A percentile compares a stretch with the other conserved stretches of the same genome.
phyloP scores from a whole-genome alignment of 2,888 invertebrate genomes.

The Hirtodrosophila duncani region DNA sequence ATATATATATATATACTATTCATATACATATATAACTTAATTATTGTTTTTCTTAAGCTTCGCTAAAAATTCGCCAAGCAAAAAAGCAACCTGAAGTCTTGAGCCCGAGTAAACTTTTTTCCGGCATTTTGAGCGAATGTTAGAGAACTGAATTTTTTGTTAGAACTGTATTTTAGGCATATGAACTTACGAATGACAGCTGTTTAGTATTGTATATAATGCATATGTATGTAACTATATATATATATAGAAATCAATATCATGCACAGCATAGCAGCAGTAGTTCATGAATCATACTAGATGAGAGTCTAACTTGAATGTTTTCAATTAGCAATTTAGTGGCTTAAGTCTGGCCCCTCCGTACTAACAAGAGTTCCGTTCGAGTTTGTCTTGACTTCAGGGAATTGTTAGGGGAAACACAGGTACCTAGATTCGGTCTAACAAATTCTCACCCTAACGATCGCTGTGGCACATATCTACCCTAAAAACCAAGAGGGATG shows the following conservation, averaged over 20 bases:
- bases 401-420: no score
- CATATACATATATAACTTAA: background rate
- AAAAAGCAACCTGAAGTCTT: slow-evolving; percentile 15
- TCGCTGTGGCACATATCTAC: no score
- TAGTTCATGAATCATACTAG: no score
- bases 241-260: slow-evolving; percentile 2
- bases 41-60: slow-evolving; percentile 37
- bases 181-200: slow-evolving; percentile 12
- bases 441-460: no score
- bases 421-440: no score
- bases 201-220: slow-evolving; percentile 6
- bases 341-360: no score
- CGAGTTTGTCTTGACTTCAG: no score
- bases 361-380: no score
- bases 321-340: no score
- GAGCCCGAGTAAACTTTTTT: slow-evolving; percentile 3
- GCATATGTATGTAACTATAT: background rate
- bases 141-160: slow-evolving; percentile 7
- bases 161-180: slow-evolving; percentile 7
- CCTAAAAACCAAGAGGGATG: no score
- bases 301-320: no score
- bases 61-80: background rate
- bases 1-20: slow-evolving; percentile 11
- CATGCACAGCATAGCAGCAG: slow-evolving; percentile 33
- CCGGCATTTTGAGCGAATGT: slow-evolving; percentile 34